phyloP scores from a whole-genome alignment of 2,113 vertebrate genomes.

The Platycercus adscitus region DNA sequence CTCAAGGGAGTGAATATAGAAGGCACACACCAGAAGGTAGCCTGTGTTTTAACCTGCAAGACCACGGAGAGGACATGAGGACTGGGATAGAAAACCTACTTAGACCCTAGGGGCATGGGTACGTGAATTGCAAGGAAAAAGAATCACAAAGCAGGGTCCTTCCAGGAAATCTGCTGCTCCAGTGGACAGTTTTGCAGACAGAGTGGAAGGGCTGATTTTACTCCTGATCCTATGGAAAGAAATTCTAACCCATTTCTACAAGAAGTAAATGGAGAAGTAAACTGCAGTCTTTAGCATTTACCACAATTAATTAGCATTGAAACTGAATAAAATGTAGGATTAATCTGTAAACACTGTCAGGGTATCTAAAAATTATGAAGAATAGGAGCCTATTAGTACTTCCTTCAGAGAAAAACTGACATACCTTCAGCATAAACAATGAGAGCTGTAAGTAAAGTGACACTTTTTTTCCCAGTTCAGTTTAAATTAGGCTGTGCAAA shows the following conservation, averaged over 20 bases:
- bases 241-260: not conserved
- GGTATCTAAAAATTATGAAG: constrained; percentile 24
- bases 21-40: not conserved
- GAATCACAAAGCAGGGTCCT: not conserved
- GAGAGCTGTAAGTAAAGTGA: not conserved
- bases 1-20: not conserved
- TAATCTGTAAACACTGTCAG: constrained; percentile 47
- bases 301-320: constrained; percentile 36
- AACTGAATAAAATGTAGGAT: not conserved
- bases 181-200: not conserved
- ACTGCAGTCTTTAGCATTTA: not conserved
- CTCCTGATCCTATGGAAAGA: not conserved
- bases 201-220: not conserved
- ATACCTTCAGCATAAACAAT: constrained; percentile 36
- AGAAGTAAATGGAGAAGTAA: not conserved
- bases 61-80: not conserved
- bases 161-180: not conserved
- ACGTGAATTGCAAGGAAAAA: not conserved
- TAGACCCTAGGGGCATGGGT: not conserved
- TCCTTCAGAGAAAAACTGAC: constrained; percentile 31
- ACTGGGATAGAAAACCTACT: not conserved
- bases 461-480: not conserved
- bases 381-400: constrained; percentile 25
- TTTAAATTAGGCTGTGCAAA: not conserved
- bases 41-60: not conserved